Conservation (phyloP, 2,888 invertebrate species). For the Netelia melanura region DNA sequence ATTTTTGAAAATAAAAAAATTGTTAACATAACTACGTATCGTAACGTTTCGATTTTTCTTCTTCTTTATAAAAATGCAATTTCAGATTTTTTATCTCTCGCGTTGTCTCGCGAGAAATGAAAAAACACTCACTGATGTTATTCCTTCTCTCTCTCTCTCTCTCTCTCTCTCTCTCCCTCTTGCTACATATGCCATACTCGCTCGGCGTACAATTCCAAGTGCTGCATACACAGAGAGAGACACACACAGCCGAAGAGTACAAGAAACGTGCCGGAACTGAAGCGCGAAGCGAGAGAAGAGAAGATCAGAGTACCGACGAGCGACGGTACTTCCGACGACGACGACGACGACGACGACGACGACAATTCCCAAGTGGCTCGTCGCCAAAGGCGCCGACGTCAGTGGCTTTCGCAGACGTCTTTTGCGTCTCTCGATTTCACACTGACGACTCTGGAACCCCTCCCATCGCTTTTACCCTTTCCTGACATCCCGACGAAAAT, state of each 20-base stretch:
- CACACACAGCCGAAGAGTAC: constrained; percentile 26
- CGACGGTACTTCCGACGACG: constrained; percentile 53
- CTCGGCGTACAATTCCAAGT: constrained; percentile 21
- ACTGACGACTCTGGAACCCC: neutral
- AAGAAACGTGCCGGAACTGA: constrained; percentile 67
- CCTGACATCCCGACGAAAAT: constrained; percentile 29
- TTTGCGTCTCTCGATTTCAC: constrained; percentile 23
- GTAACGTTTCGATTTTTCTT: neutral
- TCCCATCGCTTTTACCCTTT: neutral
- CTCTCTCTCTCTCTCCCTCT: neutral
- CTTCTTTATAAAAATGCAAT: neutral
- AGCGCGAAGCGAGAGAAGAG: constrained; percentile 66
- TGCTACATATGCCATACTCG: constrained; percentile 12
- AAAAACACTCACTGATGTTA: neutral
- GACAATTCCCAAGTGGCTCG: constrained; percentile 66
- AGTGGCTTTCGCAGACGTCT: constrained; percentile 31
- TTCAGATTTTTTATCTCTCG: neutral
- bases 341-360: constrained; percentile 49
- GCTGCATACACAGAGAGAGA: constrained; percentile 13
- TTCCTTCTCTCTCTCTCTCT: neutral
- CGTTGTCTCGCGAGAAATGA: neutral
- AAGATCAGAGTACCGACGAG: constrained; percentile 60
- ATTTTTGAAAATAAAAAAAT: neutral
- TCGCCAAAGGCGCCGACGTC: constrained; percentile 65
- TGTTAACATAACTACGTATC: neutral